Evolutionary conservation across 1,140 invertebrate species (phyloP).

Genomic region (Coelopa frigida): DNA sequence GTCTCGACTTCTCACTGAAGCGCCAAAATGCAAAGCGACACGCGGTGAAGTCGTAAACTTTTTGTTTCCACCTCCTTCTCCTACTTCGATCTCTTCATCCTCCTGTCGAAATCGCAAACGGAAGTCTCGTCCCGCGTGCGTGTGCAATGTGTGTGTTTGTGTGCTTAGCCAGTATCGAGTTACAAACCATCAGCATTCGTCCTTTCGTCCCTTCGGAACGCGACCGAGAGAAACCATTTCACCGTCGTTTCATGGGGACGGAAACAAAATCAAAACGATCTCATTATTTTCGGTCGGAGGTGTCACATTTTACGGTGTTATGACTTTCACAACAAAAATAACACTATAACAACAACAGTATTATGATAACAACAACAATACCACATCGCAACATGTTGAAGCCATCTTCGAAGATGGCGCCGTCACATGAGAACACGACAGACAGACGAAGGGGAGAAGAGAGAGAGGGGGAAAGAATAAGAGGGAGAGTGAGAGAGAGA

Average conservation of each 20-base stretch:
- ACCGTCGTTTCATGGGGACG: background rate
- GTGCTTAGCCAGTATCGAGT: conserved; percentile 5
- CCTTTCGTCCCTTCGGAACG: background rate
- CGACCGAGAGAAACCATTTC: background rate
- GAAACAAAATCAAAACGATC: conserved; percentile 11
- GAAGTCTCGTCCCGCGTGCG: too few species aligned
- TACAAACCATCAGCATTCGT: conserved; percentile 7
- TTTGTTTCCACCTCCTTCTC: conserved; percentile 3
- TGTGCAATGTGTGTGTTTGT: too few species aligned
- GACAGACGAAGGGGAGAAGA: too few species aligned
- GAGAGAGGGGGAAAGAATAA: too few species aligned
- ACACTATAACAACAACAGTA: too few species aligned
- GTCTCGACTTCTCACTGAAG: conserved; percentile 7
- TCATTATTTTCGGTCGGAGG: conserved; percentile 9
- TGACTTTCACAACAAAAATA: too few species aligned
- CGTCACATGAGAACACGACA: too few species aligned
- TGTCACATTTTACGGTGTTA: conserved; percentile 11
- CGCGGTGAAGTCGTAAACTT: conserved; percentile 12
- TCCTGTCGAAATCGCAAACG: too few species aligned
- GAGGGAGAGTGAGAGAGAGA: too few species aligned
- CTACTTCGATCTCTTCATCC: background rate
- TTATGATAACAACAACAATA: too few species aligned
- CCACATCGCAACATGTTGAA: too few species aligned
- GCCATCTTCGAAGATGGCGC: too few species aligned
- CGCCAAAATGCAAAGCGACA: conserved; percentile 13